Evolutionary conservation across 2,888 invertebrate genomes (phyloP).

Genomic region (Panopea generosa): DNA sequence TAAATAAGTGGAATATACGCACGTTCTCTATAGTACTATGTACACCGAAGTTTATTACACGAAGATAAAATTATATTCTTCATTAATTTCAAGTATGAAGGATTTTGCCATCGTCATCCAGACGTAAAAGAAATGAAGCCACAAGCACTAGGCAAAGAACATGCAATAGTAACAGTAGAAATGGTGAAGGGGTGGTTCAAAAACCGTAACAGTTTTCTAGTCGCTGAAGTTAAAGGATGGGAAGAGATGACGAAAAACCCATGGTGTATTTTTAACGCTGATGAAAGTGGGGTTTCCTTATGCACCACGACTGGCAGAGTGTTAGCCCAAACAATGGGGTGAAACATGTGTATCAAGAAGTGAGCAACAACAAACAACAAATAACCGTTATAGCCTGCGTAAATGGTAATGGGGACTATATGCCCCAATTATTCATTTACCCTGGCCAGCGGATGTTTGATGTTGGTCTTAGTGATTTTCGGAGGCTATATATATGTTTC

Average conservation of each 20-base stretch:
- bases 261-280: constrained; percentile 26
- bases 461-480: constrained; percentile 23
- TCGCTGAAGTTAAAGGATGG: constrained; percentile 31
- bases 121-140: not conserved
- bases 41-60: too few species aligned
- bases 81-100: constrained; percentile 19
- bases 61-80: too few species aligned
- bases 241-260: constrained; percentile 11
- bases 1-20: too few species aligned
- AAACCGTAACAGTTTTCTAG: not conserved
- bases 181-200: constrained; percentile 39
- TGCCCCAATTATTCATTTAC: constrained; percentile 40
- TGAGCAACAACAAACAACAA: constrained; percentile 33
- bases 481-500: constrained; percentile 32
- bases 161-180: constrained; percentile 18
- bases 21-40: too few species aligned
- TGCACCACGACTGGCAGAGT: constrained; percentile 21
- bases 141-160: constrained; percentile 25
- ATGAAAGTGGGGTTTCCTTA: constrained; percentile 35
- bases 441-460: constrained; percentile 50
- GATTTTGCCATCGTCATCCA: constrained; percentile 21
- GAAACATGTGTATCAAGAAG: constrained; percentile 26
- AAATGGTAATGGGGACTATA: constrained; percentile 43
- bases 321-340: constrained; percentile 19
- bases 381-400: constrained; percentile 57